These are phyloP conservation scores for Cephalotes varians DNA, from an alignment of 2,888 invertebrate genomes.

Conservation along the genomic window DNA sequence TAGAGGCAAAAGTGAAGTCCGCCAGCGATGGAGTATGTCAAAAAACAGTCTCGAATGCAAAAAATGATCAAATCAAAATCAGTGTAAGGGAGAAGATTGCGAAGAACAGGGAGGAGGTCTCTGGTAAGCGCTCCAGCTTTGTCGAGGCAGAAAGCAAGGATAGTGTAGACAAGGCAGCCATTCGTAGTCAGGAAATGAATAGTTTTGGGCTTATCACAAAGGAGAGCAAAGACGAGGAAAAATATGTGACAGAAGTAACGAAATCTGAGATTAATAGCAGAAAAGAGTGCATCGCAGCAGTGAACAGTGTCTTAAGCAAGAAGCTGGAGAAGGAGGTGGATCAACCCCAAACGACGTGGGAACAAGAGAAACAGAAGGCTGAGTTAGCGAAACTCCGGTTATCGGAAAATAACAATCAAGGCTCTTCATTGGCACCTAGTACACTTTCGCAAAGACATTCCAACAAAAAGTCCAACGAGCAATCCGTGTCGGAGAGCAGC, in stretches of 20 bases:
- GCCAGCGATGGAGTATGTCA: conserved; percentile 71
- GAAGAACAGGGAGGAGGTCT: conserved; percentile 79
- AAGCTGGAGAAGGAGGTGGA: conserved; percentile 51
- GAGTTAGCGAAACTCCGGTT: conserved; percentile 80
- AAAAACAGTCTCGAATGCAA: conserved; percentile 81
- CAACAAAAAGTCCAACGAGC: conserved; percentile 54
- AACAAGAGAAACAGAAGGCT: conserved; percentile 83
- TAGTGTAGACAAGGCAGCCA: conserved; percentile 67
- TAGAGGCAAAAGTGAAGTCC: conserved; percentile 72
- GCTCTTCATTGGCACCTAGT: conserved; percentile 57
- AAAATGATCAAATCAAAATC: conserved; percentile 82
- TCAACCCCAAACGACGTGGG: conserved; percentile 82
- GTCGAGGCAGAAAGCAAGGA: conserved; percentile 77
- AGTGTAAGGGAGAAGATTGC: conserved; percentile 80
- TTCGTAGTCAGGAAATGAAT: conserved; percentile 67
- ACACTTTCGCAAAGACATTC: conserved; percentile 65
- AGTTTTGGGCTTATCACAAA: conserved; percentile 63
- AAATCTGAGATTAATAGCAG: conserved; percentile 47
- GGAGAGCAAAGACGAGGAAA: conserved; percentile 65
- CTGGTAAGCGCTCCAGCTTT: conserved; percentile 80
- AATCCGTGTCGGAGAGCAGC: conserved; percentile 72
- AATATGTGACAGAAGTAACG: conserved; percentile 43
- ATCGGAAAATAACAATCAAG: conserved; percentile 74
- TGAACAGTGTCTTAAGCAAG: conserved; percentile 56
- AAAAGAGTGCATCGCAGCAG: conserved; percentile 63